phyloP scores from a whole-genome alignment of 2,888 invertebrate species.

The Gryllus longicercus region DNA sequence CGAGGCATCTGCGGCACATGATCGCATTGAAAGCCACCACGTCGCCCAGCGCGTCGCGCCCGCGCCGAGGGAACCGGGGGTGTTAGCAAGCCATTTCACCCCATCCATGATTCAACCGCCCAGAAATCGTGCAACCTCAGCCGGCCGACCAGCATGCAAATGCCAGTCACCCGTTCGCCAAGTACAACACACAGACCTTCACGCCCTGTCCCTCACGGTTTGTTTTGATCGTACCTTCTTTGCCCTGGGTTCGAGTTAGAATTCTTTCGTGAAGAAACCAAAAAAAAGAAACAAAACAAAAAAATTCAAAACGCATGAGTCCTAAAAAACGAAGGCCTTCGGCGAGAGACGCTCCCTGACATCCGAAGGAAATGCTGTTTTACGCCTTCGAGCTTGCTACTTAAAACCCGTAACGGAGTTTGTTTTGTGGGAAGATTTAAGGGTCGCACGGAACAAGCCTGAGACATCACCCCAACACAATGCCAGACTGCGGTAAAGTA shows the following conservation, averaged over 20 bases:
- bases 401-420: conserved; percentile 17
- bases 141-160: not conserved
- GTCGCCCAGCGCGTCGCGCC: no score
- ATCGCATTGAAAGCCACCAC: no score
- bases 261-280: not conserved
- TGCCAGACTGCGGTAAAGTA: conserved; percentile 1
- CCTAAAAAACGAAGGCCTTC: not conserved
- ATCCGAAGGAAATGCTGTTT: not conserved
- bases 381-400: not conserved
- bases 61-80: no score
- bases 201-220: conserved; percentile 17
- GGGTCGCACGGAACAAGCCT: not conserved
- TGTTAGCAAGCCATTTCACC: not conserved
- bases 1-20: no score
- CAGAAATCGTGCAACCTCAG: not conserved
- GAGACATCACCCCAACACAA: not conserved
- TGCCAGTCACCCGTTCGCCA: not conserved
- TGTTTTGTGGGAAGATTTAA: conserved; percentile 11
- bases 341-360: not conserved
- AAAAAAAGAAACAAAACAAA: no score
- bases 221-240: not conserved
- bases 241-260: not conserved
- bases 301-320: not conserved
- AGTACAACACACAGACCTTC: not conserved
- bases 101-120: conserved; percentile 9